These are phyloP conservation scores for Isaurus tuberculatus DNA, from an alignment of 92 coral and sea anemone genomes.

Conservation along the genomic window DNA sequence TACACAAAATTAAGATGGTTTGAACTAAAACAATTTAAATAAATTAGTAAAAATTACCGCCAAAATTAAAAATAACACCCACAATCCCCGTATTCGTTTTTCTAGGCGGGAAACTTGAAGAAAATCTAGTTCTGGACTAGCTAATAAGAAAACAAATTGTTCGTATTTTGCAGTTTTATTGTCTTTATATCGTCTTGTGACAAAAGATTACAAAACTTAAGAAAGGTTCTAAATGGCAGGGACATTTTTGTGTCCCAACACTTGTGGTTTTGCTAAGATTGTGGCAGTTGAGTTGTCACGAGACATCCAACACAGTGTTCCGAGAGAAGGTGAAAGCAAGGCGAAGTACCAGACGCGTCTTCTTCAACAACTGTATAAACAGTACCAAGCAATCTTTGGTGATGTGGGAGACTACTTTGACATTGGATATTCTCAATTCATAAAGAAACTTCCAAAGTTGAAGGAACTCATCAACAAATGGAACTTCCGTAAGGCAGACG, in stretches of 20 bases:
- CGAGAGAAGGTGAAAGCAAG: conserved; percentile 55
- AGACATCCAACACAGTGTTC: conserved; percentile 8
- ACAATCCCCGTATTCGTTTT: not conserved
- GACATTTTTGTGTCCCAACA: conserved; percentile 68
- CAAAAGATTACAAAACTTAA: not conserved
- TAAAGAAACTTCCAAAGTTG: conserved; percentile 51
- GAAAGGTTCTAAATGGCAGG: conserved; percentile 55
- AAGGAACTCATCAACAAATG: conserved; percentile 52
- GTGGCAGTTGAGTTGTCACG: conserved; percentile 58
- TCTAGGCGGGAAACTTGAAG: not conserved
- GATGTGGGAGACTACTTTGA: conserved; percentile 44
- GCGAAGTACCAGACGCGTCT: conserved; percentile 57
- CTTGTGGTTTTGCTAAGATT: conserved; percentile 67
- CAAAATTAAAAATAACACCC: not conserved
- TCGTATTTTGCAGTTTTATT: not conserved
- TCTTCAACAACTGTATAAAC: conserved; percentile 49
- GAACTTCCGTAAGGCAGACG: conserved; percentile 56
- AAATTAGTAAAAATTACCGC: not conserved
- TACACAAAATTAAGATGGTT: not conserved
- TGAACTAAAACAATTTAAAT: no score
- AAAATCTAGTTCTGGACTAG: not conserved
- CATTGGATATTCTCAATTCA: conserved; percentile 34
- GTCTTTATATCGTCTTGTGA: not conserved
- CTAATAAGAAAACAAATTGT: not conserved
- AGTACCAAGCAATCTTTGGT: conserved; percentile 30